phyloP scores from a whole-genome alignment of 2,888 invertebrate species.

The Willowsia nigromaculata region DNA sequence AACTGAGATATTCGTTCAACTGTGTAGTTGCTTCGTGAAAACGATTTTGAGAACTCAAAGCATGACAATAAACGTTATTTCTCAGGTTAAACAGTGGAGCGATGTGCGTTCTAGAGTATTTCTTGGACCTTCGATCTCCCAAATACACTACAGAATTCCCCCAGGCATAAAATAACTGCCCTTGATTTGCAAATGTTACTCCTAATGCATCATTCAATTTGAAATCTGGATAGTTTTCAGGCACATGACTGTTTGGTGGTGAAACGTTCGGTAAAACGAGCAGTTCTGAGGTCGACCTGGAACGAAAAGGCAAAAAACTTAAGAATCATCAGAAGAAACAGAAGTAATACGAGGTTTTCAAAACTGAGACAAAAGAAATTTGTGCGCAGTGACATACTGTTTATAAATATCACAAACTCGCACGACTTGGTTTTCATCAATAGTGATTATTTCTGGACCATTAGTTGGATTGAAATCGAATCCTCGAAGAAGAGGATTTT shows the following conservation, averaged over 20 bases:
- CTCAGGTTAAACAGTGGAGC: conserved; percentile 66
- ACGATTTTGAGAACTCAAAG: conserved; percentile 71
- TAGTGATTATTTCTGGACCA: conserved; percentile 68
- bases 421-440: conserved; percentile 75
- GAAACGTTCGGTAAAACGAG: background rate
- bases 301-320: background rate
- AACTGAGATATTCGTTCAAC: conserved; percentile 73
- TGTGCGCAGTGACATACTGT: conserved; percentile 56
- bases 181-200: conserved; percentile 32
- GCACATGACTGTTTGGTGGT: background rate
- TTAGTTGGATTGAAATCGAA: conserved; percentile 70
- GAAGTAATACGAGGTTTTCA: too few relatives aligned
- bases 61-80: conserved; percentile 4
- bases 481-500: conserved; percentile 61
- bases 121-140: conserved; percentile 66
- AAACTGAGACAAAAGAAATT: too few relatives aligned
- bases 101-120: conserved; percentile 10
- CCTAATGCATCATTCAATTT: conserved; percentile 73
- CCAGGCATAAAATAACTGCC: conserved; percentile 67
- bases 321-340: background rate
- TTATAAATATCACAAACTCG: conserved; percentile 59
- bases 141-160: conserved; percentile 65
- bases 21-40: conserved; percentile 11
- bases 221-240: conserved; percentile 49
- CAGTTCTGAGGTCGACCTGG: background rate